Percentiles rank a stretch among this genome's conserved stretches.
These are phyloP conservation scores for Scomber japonicus DNA, from an alignment of 2,113 vertebrate species.

Conservation along the genomic window DNA sequence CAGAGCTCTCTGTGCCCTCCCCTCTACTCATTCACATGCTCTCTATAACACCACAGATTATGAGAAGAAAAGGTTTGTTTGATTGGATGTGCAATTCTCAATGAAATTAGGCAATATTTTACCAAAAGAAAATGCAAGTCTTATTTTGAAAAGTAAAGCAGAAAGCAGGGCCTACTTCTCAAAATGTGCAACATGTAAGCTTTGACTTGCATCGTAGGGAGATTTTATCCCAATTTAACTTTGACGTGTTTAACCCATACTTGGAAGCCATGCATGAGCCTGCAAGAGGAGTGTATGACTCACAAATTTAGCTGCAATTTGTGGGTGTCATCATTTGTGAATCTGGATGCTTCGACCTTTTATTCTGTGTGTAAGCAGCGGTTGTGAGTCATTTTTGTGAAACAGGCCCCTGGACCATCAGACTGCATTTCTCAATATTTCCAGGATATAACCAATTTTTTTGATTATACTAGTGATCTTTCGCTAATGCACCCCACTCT, in stretches of 20 bases:
- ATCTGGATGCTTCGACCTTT: too few relatives aligned
- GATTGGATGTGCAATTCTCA: neutral
- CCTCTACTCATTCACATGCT: slow-evolving; percentile 13
- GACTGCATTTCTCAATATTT: neutral
- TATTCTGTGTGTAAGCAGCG: too few relatives aligned
- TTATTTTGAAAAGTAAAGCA: neutral
- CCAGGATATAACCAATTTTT: neutral
- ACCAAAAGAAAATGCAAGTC: neutral
- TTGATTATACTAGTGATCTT: neutral
- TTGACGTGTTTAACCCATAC: too few relatives aligned
- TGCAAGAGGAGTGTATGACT: too few relatives aligned
- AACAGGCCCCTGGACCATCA: neutral
- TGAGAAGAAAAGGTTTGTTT: slow-evolving; percentile 1
- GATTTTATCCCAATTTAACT: too few relatives aligned
- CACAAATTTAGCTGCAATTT: too few relatives aligned
- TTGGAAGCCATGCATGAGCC: too few relatives aligned
- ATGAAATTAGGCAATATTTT: neutral
- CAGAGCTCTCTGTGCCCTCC: slow-evolving; percentile 38
- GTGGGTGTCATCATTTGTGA: too few relatives aligned
- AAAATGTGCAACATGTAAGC: too few relatives aligned
- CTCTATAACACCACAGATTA: slow-evolving; percentile 13
- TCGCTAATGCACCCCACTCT: neutral
- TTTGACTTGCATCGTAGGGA: too few relatives aligned
- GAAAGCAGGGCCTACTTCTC: neutral
- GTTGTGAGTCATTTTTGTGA: too few relatives aligned